Evolutionary conservation across 2,888 invertebrate species (phyloP), one percentile per base, ranked within the genome.

Genomic region (Rotaria sp.): DNA sequence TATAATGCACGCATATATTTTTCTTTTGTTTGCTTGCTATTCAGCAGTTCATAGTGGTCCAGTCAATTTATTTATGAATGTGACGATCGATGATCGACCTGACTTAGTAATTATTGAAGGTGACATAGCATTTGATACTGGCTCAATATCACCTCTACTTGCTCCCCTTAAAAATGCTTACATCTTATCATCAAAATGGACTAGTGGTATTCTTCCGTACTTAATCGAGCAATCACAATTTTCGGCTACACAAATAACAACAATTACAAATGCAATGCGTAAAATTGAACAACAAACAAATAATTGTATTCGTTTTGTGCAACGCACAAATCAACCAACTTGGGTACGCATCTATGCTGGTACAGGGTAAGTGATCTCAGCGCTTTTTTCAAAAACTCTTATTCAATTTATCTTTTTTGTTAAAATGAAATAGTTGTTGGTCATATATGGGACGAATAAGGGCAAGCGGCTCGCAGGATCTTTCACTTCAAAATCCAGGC

Each of bases 241-340:
- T 86, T 50, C 38, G 26, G 48, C 30, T 84, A 18, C 38, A 41
- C 84, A 84, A 57, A 52, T 57, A 1, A 38, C 3, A 3, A 84
- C 84, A n/a, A 86, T 86, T 35, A 18, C 30, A 5, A 52, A 84
- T 59, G 30, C 84, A 10, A 59, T 86, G 67, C 55, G 59, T 74
- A 50, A 30, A 52, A 84, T 86, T 85, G 86, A 86, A 67, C 38
- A 38, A 67, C 86, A 86, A 86, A 86, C 86, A n/a, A 75, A 50
- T 50, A 74, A 84, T 50, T 86, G 86, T 52, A 85, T 86, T 35
- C 41, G 41, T 85, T 86, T 85, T 80, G 75, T 85, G 24, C 55
- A 41, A 57, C 75, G 86, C 74, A 75, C 41, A n/a, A 48, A 30
- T n/a, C 38, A 86, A 38, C 45, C 75, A 21, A 86, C 85, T 48